Evolutionary conservation across 1,140 invertebrate species (phyloP), one percentile per base, ranked within the genome.

Genomic region (Drosophila triauraria): DNA sequence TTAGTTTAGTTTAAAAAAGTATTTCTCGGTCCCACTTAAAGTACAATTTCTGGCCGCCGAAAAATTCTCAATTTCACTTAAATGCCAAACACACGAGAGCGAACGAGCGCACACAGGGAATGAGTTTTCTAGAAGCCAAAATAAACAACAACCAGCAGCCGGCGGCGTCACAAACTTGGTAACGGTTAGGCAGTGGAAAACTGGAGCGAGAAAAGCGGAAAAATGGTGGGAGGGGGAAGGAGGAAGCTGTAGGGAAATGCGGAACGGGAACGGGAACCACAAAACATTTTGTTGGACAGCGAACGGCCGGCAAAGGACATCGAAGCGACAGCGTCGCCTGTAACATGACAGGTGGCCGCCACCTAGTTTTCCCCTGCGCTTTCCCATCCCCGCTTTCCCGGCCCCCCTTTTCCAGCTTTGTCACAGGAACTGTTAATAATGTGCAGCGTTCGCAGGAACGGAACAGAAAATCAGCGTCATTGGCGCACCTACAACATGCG

Each of bases 401-500:
- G 30, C 8, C 8, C 38, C 17, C 44, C 58, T 48, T 38, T 42
- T 47, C 46, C 61, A 75, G 84, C 85, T 90, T 90, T 90, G 85
- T 90, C 85, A 90, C 85, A 90, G 85, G 85, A 90, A 90, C 85
- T 90, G 85, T 90, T 90, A 90, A 90, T 90, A 90, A 90, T 90
- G 86, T 90, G 85, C 60, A 62, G 54, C 69, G 70, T 58, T 75
- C 58, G 64, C 78, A 85, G 82, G 85, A 85, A 90, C 87, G 67
- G 67, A 70, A 70, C 67, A 47, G 67, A 91, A 91, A 91, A 91
- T 91, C 88, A 91, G 88, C 88, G 88, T 91, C 88, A 91, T 91
- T 91, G 88, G 88, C 88, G 88, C 88, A 91, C 88, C 88, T 91
- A 91, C 88, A 91, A 91, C 87, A 91, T 91, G 88, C 88, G 83